Evolutionary conservation across 2,113 vertebrate species (phyloP), one percentile per base, ranked within the genome.

Genomic region (Ancistrus triradiatus): DNA sequence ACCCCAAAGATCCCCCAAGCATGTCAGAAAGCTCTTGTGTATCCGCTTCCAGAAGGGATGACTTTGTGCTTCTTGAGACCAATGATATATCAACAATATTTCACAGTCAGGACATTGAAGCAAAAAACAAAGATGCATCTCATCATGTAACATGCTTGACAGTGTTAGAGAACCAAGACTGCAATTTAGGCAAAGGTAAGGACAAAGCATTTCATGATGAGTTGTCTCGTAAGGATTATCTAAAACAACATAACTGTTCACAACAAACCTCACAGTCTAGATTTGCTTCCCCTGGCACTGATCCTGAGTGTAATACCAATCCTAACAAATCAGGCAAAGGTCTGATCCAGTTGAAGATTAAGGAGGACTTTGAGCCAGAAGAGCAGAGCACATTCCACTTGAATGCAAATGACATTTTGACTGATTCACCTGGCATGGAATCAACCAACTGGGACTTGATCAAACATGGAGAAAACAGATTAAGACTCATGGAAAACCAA

Each of bases 401-500:
- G 19, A 43, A 50, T 8, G 17, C 57, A 8, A 56, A 38, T 25
- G n/a, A 22, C 38, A n/a, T n/a, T n/a, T n/a, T n/a, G n/a, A n/a
- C n/a, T n/a, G n/a, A n/a, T n/a, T n/a, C n/a, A n/a, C 33, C 6
- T 31, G 24, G 15, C 14, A 33, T 35, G 50, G 42, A 10, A 19
- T 63, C 49, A 43, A 27, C 27, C 55, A 59, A 18, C 15, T 8
- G 31, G 44, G 55, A 25, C 13, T 17, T 22, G 28, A 27, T 9
- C n/a, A 70, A 59, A 21, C 6, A 47, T 47, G 40, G 37, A 49
- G 47, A 59, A 28, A 21, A 37, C 15, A 9, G 21, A 38, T 52
- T 43, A 21, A 27, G 15, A 19, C 24, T 65, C 37, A 48, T 48
- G 62, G 62, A 55, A 71, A 65, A 70, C n/a, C 24, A 18, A 19